These are phyloP conservation scores for Chymomyza fuscimana DNA, from an alignment of 2,888 invertebrate genomes.

Conservation along the genomic window DNA sequence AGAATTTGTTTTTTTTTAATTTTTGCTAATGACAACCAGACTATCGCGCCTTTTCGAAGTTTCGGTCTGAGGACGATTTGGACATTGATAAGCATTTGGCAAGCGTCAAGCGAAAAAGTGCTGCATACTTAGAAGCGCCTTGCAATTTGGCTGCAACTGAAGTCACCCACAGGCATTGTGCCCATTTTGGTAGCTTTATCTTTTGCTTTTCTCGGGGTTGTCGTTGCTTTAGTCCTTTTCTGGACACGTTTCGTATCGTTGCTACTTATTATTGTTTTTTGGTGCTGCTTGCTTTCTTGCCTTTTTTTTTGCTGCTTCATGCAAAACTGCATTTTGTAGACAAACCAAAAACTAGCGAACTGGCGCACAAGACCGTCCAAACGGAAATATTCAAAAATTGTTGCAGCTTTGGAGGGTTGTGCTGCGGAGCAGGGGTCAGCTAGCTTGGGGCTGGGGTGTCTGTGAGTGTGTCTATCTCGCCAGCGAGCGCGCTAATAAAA, in stretches of 20 bases:
- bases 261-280: constrained; percentile 46
- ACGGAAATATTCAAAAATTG: constrained; percentile 72
- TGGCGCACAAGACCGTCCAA: constrained; percentile 48
- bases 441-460: constrained; percentile 10
- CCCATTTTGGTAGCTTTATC: constrained; percentile 8
- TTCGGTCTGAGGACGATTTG: constrained; percentile 42
- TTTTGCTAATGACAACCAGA: constrained; percentile 28
- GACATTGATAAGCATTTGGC: constrained; percentile 52
- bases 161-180: neutral
- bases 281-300: constrained; percentile 26
- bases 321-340: constrained; percentile 70
- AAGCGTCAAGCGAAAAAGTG: constrained; percentile 20
- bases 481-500: constrained; percentile 66
- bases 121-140: constrained; percentile 18
- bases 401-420: constrained; percentile 31
- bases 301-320: constrained; percentile 45
- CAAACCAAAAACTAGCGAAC: constrained; percentile 55
- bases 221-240: neutral
- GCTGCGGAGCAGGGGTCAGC: too few relatives aligned
- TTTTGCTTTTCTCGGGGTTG: constrained; percentile 15
- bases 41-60: constrained; percentile 35
- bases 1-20: neutral
- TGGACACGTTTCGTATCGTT: constrained; percentile 22
- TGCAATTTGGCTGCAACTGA: neutral
- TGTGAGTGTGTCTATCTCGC: constrained; percentile 13